Conservation (phyloP, 1,140 invertebrate genomes). For the Lerema accius region DNA sequence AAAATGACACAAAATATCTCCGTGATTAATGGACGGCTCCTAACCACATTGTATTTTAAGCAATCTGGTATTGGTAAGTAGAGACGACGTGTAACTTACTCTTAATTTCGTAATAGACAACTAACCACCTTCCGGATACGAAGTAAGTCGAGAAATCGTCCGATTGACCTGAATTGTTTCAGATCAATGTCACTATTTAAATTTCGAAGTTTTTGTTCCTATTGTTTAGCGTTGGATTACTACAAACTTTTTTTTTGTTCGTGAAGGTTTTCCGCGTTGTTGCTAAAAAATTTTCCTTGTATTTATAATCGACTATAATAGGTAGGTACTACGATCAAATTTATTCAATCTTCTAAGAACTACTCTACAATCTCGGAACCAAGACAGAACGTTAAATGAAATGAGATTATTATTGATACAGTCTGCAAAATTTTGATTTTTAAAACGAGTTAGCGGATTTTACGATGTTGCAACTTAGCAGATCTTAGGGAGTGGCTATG, state of each 20-base stretch:
- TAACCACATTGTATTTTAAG: no score
- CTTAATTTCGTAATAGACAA: neutral
- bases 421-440: neutral
- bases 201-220: constrained; percentile 28
- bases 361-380: neutral
- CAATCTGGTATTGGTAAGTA: no score
- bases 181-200: constrained; percentile 46
- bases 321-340: neutral
- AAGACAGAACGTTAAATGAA: neutral
- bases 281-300: no score
- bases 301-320: no score
- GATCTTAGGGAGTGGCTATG: constrained; percentile 18
- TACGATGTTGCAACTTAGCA: constrained; percentile 16
- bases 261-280: constrained; percentile 1
- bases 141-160: constrained; percentile 32
- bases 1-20: no score
- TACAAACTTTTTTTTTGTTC: neutral
- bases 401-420: neutral
- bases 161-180: constrained; percentile 45
- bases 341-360: neutral
- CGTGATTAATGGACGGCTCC: no score
- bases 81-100: neutral
- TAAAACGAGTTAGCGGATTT: neutral
- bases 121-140: constrained; percentile 43
- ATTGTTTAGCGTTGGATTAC: neutral